Evolutionary conservation across 2,888 invertebrate species (phyloP), one percentile per base, ranked within the genome.

Genomic region (Mythimna impura): DNA sequence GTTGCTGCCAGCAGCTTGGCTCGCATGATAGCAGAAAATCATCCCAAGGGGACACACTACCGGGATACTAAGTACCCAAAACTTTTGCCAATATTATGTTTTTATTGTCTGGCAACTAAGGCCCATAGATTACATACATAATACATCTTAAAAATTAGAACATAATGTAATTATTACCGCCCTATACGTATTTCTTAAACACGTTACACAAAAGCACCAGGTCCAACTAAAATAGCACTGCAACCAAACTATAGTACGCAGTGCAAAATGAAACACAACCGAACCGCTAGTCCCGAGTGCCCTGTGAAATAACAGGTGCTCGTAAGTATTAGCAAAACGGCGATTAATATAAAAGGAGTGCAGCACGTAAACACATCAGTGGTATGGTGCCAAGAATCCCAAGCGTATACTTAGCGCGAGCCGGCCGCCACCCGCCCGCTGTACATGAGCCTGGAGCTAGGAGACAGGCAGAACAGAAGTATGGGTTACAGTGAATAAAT

Each of bases 311-410:
- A 81, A 78, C 81, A 81, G 71, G 74, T 78, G 78, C 74, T 74
- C 80, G 69, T 77, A 75, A 78, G 78, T 80, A 78, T 78, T 73
- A 80, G 65, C 63, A 75, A 78, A 73, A 71, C 72, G 71, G 75
- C 82, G 77, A 82, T 84, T 84, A 80, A 84, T 80, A 80, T 68
- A 83, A 83, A 83, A 83, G 72, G 78, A 84, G 80, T 76, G 66
- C 54, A 58, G 60, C 81, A 76, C 70, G 83, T 83, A 84, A 81
- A 84, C 80, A 81, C 69, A 80, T 80, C 77, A 77, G 73, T 66
- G 77, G 69, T 81, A 73, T 73, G 72, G 77, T 78, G 79, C 78
- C 78, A 81, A 84, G 85, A 83, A 82, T 82, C 86, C 84, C 77
- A 60, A 78, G 80, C 68, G 87, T 80, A 72, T 80, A 85, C 78